phyloP scores from a whole-genome alignment of 2,113 vertebrate genomes.

The Nicator chloris region DNA sequence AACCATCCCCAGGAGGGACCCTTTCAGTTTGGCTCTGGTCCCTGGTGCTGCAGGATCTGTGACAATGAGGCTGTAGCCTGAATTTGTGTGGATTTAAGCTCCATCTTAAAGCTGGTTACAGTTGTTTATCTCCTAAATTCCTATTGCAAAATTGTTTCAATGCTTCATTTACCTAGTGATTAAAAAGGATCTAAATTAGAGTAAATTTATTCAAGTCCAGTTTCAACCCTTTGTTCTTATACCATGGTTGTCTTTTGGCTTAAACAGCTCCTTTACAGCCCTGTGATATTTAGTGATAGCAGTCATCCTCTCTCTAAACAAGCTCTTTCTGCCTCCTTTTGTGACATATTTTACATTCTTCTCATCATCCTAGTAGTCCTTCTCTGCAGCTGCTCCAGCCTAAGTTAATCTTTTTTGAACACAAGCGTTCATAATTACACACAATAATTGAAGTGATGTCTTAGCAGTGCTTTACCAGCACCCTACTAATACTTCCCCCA shows the following conservation, averaged over 20 bases:
- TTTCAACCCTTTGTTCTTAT: conserved; percentile 18
- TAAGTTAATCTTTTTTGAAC: conserved; percentile 53
- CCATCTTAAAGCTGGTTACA: background rate
- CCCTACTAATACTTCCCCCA: background rate
- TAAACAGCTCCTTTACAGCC: background rate
- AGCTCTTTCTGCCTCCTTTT: conserved; percentile 16
- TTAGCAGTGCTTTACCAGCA: conserved; percentile 29
- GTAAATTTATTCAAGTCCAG: conserved; percentile 23
- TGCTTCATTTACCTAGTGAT: conserved; percentile 30
- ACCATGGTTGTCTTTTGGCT: background rate
- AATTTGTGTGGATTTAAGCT: background rate
- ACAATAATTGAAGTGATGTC: conserved; percentile 44
- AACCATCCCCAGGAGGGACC: background rate
- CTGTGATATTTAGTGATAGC: background rate
- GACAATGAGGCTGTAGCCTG: background rate
- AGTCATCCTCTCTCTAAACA: conserved; percentile 8
- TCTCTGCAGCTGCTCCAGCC: conserved; percentile 44
- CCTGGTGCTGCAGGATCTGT: background rate
- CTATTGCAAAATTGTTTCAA: conserved; percentile 11
- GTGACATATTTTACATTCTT: conserved; percentile 35
- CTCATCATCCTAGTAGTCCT: conserved; percentile 28
- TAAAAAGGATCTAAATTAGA: conserved; percentile 9
- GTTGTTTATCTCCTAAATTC: background rate
- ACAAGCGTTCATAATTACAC: conserved; percentile 1
- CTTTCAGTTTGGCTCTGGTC: background rate